A percentile compares a stretch with the other conserved stretches of the same genome.
These are phyloP conservation scores for Manis pentadactyla DNA, from an alignment of 2,797 vertebrate genomes.

Conservation along the genomic window DNA sequence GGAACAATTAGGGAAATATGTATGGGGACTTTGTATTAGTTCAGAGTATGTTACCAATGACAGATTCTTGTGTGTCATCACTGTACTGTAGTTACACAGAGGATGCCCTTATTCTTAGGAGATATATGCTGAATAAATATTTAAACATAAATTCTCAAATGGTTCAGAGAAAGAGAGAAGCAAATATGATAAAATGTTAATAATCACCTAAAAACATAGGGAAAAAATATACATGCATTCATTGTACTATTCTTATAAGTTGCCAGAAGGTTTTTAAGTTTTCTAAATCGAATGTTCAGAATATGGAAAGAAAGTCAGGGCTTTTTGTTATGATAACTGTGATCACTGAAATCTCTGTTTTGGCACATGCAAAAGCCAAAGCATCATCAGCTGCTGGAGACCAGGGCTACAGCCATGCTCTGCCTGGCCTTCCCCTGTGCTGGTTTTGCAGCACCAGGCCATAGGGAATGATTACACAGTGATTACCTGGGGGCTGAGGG, in stretches of 20 bases:
- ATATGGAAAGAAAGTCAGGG: background rate
- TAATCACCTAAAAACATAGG: background rate
- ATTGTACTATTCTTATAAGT: background rate
- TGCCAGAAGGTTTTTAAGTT: background rate
- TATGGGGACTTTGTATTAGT: background rate
- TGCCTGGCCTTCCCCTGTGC: background rate
- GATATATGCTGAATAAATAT: background rate
- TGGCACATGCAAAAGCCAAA: background rate
- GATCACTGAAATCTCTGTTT: background rate
- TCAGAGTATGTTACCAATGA: background rate
- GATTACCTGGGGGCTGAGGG: background rate
- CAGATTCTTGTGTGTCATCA: background rate
- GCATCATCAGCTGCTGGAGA: background rate
- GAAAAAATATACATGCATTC: background rate
- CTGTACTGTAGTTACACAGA: background rate
- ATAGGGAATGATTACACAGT: background rate
- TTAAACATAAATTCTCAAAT: background rate
- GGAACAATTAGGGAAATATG: background rate
- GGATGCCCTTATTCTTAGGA: background rate
- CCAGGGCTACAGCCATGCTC: no score
- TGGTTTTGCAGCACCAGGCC: background rate
- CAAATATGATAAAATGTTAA: background rate
- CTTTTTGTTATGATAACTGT: background rate
- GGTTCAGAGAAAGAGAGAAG: background rate
- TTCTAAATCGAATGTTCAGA: slow-evolving; percentile 9